These are phyloP conservation scores for Syngnathus scovelli DNA, from an alignment of 2,113 vertebrate species.

Conservation along the genomic window DNA sequence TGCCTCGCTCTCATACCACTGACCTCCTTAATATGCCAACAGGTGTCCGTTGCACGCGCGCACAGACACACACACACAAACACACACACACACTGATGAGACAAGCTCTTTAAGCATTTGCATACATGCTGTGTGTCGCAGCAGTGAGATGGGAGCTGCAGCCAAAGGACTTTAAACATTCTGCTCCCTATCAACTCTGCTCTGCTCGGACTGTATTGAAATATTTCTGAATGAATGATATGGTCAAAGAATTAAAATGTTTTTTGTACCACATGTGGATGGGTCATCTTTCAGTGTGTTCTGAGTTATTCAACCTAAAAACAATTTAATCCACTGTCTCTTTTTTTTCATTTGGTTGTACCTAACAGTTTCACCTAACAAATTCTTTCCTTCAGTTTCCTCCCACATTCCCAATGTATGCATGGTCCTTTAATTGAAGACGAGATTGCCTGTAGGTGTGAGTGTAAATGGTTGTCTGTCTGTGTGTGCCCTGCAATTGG, in stretches of 20 bases:
- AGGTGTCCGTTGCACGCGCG: slow-evolving; percentile 43
- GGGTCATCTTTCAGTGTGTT: slow-evolving; percentile 23
- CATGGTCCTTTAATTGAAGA: too few species aligned
- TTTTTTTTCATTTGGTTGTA: not conserved
- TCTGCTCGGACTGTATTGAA: slow-evolving; percentile 35
- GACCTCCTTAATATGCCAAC: slow-evolving; percentile 62
- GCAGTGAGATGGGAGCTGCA: slow-evolving; percentile 52
- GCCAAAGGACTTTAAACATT: slow-evolving; percentile 66
- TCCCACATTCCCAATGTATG: too few species aligned
- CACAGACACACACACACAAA: slow-evolving; percentile 23
- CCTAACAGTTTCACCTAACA: too few species aligned
- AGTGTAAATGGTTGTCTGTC: too few species aligned
- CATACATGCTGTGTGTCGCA: slow-evolving; percentile 34
- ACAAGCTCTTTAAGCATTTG: slow-evolving; percentile 56
- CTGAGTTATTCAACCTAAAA: not conserved
- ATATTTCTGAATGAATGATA: slow-evolving; percentile 62
- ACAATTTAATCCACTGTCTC: not conserved
- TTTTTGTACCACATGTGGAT: slow-evolving; percentile 57
- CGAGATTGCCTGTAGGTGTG: too few species aligned
- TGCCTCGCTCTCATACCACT: slow-evolving; percentile 67
- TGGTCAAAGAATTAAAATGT: slow-evolving; percentile 66
- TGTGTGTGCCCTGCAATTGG: too few species aligned
- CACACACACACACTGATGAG: slow-evolving; percentile 23
- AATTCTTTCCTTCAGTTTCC: too few species aligned
- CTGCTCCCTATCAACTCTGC: slow-evolving; percentile 43